Evolutionary conservation across 2,888 invertebrate species (phyloP).

Genomic region (Malthinus seriepunctatus): DNA sequence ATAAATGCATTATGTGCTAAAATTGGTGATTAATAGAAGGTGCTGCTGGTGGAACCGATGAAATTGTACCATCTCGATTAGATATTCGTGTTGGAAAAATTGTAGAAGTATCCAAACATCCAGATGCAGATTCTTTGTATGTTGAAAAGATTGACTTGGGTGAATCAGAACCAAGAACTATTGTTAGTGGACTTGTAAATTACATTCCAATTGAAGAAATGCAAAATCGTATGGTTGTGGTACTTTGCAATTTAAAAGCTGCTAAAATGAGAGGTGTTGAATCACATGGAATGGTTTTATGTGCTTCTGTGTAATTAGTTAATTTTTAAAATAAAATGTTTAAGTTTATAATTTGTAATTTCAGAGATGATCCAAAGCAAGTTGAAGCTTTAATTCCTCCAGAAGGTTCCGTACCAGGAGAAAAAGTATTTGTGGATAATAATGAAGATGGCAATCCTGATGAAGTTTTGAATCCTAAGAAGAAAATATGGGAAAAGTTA

Average conservation of each 20-base stretch:
- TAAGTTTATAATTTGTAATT: background rate
- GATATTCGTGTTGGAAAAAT: slow-evolving; percentile 90
- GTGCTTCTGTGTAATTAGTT: slow-evolving; percentile 76
- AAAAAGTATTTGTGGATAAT: slow-evolving; percentile 81
- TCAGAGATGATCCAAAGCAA: slow-evolving; percentile 69
- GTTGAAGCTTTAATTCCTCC: slow-evolving; percentile 88
- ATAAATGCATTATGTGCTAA: background rate
- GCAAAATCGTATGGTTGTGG: slow-evolving; percentile 86
- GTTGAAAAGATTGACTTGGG: slow-evolving; percentile 92
- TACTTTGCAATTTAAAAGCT: slow-evolving; percentile 94
- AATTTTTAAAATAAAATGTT: background rate
- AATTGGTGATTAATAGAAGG: slow-evolving; percentile 37
- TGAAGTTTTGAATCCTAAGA: slow-evolving; percentile 89
- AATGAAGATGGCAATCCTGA: slow-evolving; percentile 79
- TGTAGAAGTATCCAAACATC: slow-evolving; percentile 80
- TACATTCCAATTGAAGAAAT: slow-evolving; percentile 89
- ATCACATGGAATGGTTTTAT: slow-evolving; percentile 92
- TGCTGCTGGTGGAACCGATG: slow-evolving; percentile 58
- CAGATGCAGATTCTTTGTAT: slow-evolving; percentile 90
- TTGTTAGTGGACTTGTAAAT: slow-evolving; percentile 91
- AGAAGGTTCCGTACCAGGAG: slow-evolving; percentile 75
- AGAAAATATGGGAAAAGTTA: slow-evolving; percentile 94
- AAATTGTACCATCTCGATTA: slow-evolving; percentile 71
- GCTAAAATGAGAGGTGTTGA: slow-evolving; percentile 94
- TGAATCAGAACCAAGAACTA: slow-evolving; percentile 69